Percentiles rank a stretch among this genome's conserved stretches.
phyloP scores from a whole-genome alignment of 2,888 invertebrate genomes.

The Cephus sareptanus region DNA sequence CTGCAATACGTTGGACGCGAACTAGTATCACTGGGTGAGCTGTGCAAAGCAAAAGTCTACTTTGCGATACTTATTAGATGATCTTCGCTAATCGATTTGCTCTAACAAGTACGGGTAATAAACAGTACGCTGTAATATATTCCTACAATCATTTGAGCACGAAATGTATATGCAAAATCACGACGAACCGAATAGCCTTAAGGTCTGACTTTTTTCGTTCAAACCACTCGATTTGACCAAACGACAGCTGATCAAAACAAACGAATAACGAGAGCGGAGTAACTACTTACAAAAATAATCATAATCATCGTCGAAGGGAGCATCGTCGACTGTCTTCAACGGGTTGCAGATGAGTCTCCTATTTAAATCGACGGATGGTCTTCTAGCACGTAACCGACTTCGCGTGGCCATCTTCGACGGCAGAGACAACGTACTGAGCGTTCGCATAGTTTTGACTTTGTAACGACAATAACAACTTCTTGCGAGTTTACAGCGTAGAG shows the following conservation, averaged over 20 bases:
- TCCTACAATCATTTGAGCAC: not conserved
- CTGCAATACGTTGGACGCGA: not conserved
- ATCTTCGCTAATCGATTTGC: conserved; percentile 36
- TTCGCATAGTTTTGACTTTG: not conserved
- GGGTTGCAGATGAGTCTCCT: not conserved
- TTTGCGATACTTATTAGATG: conserved; percentile 36
- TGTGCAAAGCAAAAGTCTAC: not conserved
- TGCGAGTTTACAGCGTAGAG: not conserved
- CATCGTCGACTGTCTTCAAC: not conserved
- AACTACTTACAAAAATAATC: conserved; percentile 5
- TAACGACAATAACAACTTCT: not conserved
- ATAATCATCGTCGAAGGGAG: not conserved
- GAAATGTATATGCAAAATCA: not conserved
- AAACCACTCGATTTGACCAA: not conserved
- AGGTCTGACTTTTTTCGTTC: not conserved
- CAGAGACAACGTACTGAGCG: not conserved
- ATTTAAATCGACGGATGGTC: not conserved
- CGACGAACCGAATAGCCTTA: not conserved
- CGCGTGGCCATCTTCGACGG: conserved; percentile 17
- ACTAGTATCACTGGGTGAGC: not conserved
- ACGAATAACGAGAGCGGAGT: not conserved
- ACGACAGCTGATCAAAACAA: not conserved
- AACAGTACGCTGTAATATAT: not conserved
- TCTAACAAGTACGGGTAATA: conserved; percentile 27
- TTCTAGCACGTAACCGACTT: conserved; percentile 11